Evolutionary conservation across 2,797 vertebrate genomes (phyloP).

Genomic region (Amblyraja radiata): DNA sequence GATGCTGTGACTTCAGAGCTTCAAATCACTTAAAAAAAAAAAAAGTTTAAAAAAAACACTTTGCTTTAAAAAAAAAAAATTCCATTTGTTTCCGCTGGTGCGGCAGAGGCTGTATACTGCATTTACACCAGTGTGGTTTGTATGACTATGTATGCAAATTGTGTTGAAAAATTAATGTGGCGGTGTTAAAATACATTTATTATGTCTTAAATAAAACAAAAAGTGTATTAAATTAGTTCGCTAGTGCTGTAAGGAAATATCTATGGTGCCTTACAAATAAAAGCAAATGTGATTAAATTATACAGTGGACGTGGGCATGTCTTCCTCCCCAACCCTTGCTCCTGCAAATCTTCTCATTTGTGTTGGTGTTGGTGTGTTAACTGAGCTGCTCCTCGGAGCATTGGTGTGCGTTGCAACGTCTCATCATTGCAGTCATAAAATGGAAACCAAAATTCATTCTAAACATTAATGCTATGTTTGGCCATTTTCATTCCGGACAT

Average conservation of each 20-base stretch:
- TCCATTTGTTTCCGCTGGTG: slow-evolving; percentile 27
- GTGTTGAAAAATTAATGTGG: slow-evolving; percentile 37
- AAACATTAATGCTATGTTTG: neutral
- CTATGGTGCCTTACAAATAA: slow-evolving; percentile 38
- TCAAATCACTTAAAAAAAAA: slow-evolving; percentile 3
- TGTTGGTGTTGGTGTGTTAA: neutral
- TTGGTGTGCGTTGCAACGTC: neutral
- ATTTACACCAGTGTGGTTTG: slow-evolving; percentile 17
- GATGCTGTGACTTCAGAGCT: slow-evolving; percentile 28
- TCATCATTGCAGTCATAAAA: neutral
- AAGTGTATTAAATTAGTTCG: slow-evolving; percentile 35
- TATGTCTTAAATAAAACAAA: slow-evolving; percentile 36
- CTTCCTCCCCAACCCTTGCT: neutral
- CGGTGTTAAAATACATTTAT: slow-evolving; percentile 37
- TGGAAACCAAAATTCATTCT: neutral
- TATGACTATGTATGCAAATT: slow-evolving; percentile 38
- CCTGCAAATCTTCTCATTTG: neutral
- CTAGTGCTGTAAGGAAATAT: slow-evolving; percentile 38
- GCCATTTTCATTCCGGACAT: neutral
- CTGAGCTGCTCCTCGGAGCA: neutral
- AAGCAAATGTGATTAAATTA: slow-evolving; percentile 37
- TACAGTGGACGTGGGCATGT: neutral
- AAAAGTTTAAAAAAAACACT: slow-evolving; percentile 19
- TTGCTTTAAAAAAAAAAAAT: slow-evolving; percentile 23
- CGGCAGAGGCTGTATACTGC: slow-evolving; percentile 4